phyloP scores from a whole-genome alignment of 92 coral and sea anemone genomes.

The Umimayanthus kanabou region DNA sequence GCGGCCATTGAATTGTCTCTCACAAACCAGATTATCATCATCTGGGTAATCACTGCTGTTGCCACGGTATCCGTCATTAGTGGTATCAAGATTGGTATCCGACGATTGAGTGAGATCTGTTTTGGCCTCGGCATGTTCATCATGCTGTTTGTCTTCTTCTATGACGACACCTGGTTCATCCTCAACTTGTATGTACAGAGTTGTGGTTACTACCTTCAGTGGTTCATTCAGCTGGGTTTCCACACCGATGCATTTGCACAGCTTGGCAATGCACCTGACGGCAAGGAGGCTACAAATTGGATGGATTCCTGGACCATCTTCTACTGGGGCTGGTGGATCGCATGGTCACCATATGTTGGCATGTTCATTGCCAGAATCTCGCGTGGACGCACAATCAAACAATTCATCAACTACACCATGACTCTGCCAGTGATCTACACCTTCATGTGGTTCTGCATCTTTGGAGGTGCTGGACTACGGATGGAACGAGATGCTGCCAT shows the following conservation, averaged over 20 bases:
- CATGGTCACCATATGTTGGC: slow-evolving; percentile 63
- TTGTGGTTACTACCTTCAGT: slow-evolving; percentile 53
- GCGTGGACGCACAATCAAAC: slow-evolving; percentile 53
- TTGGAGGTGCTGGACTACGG: slow-evolving; percentile 60
- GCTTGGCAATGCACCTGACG: slow-evolving; percentile 63
- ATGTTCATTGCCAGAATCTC: slow-evolving; percentile 64
- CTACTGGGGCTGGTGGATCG: slow-evolving; percentile 67
- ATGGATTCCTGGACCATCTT: slow-evolving; percentile 61
- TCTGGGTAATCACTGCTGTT: slow-evolving; percentile 51
- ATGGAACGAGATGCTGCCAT: slow-evolving; percentile 59
- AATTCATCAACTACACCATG: slow-evolving; percentile 52
- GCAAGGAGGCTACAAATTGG: slow-evolving; percentile 43
- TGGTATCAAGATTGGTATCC: slow-evolving; percentile 53
- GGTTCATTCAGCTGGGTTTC: slow-evolving; percentile 53
- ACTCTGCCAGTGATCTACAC: slow-evolving; percentile 45
- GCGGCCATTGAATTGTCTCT: slow-evolving; percentile 28
- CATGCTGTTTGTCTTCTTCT: slow-evolving; percentile 52
- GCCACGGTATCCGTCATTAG: slow-evolving; percentile 53
- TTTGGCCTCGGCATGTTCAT: slow-evolving; percentile 54
- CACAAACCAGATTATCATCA: slow-evolving; percentile 48
- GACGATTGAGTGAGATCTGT: slow-evolving; percentile 49
- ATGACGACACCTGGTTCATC: slow-evolving; percentile 55
- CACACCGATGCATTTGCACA: slow-evolving; percentile 64
- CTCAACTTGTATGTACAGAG: slow-evolving; percentile 51
- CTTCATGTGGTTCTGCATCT: slow-evolving; percentile 59